Conservation (phyloP, 2,797 vertebrate species). For the Rallus crepitans region DNA sequence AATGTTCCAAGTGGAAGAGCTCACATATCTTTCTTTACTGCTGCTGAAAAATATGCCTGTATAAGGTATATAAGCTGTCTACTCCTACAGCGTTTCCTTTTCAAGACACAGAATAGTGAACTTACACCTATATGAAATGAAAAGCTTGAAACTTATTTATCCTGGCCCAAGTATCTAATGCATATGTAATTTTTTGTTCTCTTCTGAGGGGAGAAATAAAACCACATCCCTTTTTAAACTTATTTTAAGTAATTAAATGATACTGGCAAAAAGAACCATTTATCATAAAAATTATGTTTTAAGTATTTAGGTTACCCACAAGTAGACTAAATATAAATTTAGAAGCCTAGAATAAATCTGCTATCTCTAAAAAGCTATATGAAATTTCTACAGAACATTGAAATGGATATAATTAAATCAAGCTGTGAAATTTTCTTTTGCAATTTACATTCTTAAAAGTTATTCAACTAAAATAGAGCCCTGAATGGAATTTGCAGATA, state of each 20-base stretch:
- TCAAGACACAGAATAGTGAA: not conserved
- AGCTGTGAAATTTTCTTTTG: not conserved
- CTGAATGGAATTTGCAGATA: constrained; percentile 21
- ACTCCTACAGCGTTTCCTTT: not conserved
- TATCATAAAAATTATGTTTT: not conserved
- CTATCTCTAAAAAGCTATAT: not conserved
- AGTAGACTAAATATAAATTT: not conserved
- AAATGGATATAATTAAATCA: not conserved
- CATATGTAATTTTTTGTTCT: not conserved
- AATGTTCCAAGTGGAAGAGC: not conserved
- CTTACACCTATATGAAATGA: not conserved
- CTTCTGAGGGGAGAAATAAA: not conserved
- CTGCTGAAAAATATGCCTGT: not conserved
- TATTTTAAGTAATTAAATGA: not conserved
- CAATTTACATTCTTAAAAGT: not conserved
- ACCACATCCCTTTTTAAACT: not conserved
- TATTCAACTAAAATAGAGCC: constrained; percentile 20
- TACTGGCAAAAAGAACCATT: not conserved
- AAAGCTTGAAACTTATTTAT: not conserved
- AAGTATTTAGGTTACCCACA: not conserved
- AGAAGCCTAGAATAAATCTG: not conserved
- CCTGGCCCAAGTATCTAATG: not conserved
- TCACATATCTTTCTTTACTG: not conserved
- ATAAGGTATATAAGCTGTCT: not conserved
- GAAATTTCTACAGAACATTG: not conserved